phyloP scores from a whole-genome alignment of 2,888 invertebrate genomes.

The Tenthredo notha region DNA sequence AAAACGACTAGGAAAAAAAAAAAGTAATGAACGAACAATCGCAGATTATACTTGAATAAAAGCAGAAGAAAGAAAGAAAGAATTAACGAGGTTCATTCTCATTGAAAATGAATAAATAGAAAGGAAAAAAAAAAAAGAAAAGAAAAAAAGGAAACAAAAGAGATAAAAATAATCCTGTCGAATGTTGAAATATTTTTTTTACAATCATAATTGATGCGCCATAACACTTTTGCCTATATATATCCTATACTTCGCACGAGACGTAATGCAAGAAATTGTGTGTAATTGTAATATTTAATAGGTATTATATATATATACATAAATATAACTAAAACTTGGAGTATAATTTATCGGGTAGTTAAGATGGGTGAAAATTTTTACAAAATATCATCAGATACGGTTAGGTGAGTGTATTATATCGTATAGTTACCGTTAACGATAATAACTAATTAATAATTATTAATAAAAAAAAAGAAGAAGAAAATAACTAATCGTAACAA shows the following conservation, averaged over 20 bases:
- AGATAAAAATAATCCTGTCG: background rate
- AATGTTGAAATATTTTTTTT: slow-evolving; percentile 15
- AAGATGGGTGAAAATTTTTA: slow-evolving; percentile 37
- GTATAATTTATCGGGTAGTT: slow-evolving; percentile 37
- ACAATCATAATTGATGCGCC: background rate
- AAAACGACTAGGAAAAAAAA: background rate
- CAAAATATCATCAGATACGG: slow-evolving; percentile 70
- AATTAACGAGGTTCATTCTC: background rate
- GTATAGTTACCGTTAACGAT: slow-evolving; percentile 71
- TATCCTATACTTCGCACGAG: background rate
- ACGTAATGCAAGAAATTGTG: slow-evolving; percentile 11
- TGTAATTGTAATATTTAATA: slow-evolving; percentile 17
- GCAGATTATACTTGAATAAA: background rate
- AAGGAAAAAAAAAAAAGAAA: background rate
- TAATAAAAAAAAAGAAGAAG: slow-evolving; percentile 54
- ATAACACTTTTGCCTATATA: background rate
- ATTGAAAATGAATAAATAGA: background rate
- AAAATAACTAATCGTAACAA: slow-evolving; percentile 9
- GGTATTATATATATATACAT: background rate
- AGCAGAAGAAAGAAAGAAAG: background rate
- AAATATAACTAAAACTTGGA: background rate
- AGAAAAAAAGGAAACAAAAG: background rate
- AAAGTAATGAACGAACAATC: background rate
- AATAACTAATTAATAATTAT: slow-evolving; percentile 71
- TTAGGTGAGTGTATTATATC: slow-evolving; percentile 74